Evolutionary conservation across 2,113 vertebrate species (phyloP).

Genomic region (Triplophysa tibetana): DNA sequence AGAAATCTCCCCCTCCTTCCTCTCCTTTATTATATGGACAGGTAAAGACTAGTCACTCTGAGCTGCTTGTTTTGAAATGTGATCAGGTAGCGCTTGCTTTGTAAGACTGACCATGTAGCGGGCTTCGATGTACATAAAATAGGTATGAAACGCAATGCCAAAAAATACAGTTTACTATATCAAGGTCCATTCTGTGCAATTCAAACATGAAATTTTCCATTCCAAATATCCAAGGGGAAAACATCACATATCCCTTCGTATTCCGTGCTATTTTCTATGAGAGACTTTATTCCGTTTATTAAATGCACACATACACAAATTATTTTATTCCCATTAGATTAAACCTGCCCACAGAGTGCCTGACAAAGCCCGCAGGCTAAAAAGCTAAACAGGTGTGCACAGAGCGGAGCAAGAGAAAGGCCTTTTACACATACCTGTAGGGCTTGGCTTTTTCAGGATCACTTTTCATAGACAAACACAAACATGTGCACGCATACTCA

Average conservation of each 20-base stretch:
- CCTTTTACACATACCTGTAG: slow-evolving; percentile 52
- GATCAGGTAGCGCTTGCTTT: slow-evolving; percentile 60
- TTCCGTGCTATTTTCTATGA: not conserved
- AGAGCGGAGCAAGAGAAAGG: slow-evolving; percentile 27
- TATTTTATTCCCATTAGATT: slow-evolving; percentile 29
- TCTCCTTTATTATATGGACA: slow-evolving; percentile 68
- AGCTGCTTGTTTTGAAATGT: slow-evolving; percentile 71
- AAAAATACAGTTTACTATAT: not conserved
- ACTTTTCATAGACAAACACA: slow-evolving; percentile 56
- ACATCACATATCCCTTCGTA: no score
- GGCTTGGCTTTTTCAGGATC: slow-evolving; percentile 56
- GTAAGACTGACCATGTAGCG: slow-evolving; percentile 60
- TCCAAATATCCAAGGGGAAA: no score
- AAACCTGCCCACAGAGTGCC: slow-evolving; percentile 37
- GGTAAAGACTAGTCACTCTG: slow-evolving; percentile 66
- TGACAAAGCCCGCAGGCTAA: slow-evolving; percentile 58
- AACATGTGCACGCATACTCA: slow-evolving; percentile 47
- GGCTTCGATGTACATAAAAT: not conserved
- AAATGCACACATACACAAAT: slow-evolving; percentile 44
- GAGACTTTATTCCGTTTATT: slow-evolving; percentile 36
- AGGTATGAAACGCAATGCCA: not conserved
- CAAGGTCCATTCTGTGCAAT: not conserved
- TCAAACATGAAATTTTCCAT: not conserved
- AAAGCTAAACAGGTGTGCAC: slow-evolving; percentile 71
- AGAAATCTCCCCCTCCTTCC: slow-evolving; percentile 21